phyloP scores from a whole-genome alignment of 2,888 invertebrate species.

The Nymphalis polychloros region DNA sequence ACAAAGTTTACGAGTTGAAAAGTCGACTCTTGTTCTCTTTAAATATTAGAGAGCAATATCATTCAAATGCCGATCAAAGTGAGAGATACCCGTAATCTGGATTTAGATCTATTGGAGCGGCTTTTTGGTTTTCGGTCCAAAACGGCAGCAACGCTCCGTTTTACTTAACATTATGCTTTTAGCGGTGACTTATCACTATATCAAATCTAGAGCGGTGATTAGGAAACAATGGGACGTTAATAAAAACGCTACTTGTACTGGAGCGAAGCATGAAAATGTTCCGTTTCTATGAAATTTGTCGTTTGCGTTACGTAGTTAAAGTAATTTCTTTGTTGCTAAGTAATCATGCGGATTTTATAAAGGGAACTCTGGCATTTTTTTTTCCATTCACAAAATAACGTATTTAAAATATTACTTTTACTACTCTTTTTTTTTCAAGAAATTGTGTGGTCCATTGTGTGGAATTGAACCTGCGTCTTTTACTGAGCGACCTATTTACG shows the following conservation, averaged over 20 bases:
- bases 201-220: slow-evolving; percentile 71
- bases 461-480: too few species aligned
- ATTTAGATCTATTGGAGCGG: slow-evolving; percentile 60
- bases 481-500: too few species aligned
- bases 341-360: neutral
- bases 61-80: slow-evolving; percentile 63
- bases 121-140: slow-evolving; percentile 55
- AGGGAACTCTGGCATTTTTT: neutral
- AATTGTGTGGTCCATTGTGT: too few species aligned
- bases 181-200: slow-evolving; percentile 71
- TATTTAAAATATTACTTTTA: too few species aligned
- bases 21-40: slow-evolving; percentile 56
- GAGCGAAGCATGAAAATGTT: slow-evolving; percentile 69
- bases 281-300: slow-evolving; percentile 51
- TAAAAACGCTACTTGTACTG: slow-evolving; percentile 62
- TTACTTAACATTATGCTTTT: slow-evolving; percentile 69
- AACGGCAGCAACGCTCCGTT: slow-evolving; percentile 62
- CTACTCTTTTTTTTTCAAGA: too few species aligned
- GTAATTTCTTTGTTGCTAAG: slow-evolving; percentile 22
- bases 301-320: slow-evolving; percentile 19
- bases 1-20: slow-evolving; percentile 55
- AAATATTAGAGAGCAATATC: slow-evolving; percentile 55
- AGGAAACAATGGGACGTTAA: slow-evolving; percentile 78
- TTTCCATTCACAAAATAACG: too few species aligned
- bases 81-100: slow-evolving; percentile 65